These are phyloP conservation scores for Percopsis omiscomaycus DNA, from an alignment of 2,797 vertebrate genomes.

Conservation along the genomic window DNA sequence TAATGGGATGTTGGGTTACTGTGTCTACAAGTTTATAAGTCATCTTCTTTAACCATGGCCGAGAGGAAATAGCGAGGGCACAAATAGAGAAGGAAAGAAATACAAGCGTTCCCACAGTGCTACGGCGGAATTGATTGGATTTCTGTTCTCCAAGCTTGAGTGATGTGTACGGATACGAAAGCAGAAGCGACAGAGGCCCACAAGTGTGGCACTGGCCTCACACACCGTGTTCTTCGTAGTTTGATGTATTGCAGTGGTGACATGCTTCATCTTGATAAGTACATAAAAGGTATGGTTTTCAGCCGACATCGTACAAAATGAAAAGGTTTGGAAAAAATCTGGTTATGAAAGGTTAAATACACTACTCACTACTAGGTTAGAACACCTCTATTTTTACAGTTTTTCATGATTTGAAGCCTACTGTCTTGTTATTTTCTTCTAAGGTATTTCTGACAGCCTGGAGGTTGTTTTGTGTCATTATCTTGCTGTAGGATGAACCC, in stretches of 20 bases:
- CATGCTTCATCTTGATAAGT: slow-evolving; percentile 65
- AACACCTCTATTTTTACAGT: too few relatives aligned
- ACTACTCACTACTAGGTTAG: background rate
- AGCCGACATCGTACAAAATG: background rate
- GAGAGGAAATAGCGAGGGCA: background rate
- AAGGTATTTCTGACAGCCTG: too few relatives aligned
- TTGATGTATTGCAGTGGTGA: slow-evolving; percentile 69
- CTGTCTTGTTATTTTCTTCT: too few relatives aligned
- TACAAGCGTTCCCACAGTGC: background rate
- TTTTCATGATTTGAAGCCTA: too few relatives aligned
- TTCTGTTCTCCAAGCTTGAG: slow-evolving; percentile 16
- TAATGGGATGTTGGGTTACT: slow-evolving; percentile 41
- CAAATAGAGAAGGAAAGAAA: background rate
- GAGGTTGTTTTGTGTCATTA: too few relatives aligned
- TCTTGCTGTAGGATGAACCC: too few relatives aligned
- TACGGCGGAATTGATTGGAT: background rate
- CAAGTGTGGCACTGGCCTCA: slow-evolving; percentile 21
- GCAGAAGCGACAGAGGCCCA: slow-evolving; percentile 31
- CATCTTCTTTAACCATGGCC: slow-evolving; percentile 30
- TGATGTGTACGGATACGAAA: slow-evolving; percentile 57
- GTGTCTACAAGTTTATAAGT: slow-evolving; percentile 38
- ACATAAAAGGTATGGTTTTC: slow-evolving; percentile 62
- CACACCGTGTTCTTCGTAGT: slow-evolving; percentile 19
- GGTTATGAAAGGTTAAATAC: background rate
- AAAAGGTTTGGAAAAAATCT: background rate